Evolutionary conservation across 35 echinoderm and acorn worm species (phyloP).

Genomic region (Patiria miniata): DNA sequence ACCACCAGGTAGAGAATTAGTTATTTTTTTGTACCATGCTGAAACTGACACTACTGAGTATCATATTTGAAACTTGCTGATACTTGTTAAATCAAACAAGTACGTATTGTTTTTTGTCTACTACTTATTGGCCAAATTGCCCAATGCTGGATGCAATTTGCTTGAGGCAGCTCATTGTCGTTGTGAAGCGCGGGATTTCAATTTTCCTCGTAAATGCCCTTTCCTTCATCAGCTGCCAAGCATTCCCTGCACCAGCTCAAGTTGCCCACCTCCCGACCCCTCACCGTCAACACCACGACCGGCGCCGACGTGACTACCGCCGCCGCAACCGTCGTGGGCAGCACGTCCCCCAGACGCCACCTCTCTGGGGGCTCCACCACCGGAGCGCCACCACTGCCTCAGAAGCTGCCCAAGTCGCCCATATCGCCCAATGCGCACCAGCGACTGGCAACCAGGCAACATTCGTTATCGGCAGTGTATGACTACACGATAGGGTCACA

Average conservation of each 20-base stretch:
- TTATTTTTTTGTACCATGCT: not conserved
- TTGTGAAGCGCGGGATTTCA: not conserved
- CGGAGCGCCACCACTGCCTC: not conserved
- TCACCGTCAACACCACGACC: not conserved
- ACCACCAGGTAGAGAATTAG: constrained; percentile 22
- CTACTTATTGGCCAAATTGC: too few species aligned
- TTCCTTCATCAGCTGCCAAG: not conserved
- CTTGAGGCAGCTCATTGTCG: too few species aligned
- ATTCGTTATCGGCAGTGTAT: constrained; percentile 83
- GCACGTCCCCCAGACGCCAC: not conserved
- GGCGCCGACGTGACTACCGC: not conserved
- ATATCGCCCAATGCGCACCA: constrained; percentile 45
- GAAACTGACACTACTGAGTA: too few species aligned
- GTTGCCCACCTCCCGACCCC: constrained; percentile 6
- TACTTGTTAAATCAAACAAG: too few species aligned
- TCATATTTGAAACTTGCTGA: too few species aligned
- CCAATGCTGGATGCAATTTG: too few species aligned
- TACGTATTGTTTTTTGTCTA: too few species aligned
- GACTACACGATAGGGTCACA: constrained; percentile 97
- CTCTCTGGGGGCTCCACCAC: not conserved
- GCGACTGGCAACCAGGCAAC: constrained; percentile 71
- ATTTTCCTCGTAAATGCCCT: not conserved
- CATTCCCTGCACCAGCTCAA: constrained; percentile 32
- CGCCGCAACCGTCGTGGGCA: not conserved
- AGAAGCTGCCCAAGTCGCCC: constrained; percentile 46